A percentile compares a stretch with the other conserved stretches of the same genome.
Conservation (phyloP, 1,140 invertebrate species). For the Sycobia sp. region DNA sequence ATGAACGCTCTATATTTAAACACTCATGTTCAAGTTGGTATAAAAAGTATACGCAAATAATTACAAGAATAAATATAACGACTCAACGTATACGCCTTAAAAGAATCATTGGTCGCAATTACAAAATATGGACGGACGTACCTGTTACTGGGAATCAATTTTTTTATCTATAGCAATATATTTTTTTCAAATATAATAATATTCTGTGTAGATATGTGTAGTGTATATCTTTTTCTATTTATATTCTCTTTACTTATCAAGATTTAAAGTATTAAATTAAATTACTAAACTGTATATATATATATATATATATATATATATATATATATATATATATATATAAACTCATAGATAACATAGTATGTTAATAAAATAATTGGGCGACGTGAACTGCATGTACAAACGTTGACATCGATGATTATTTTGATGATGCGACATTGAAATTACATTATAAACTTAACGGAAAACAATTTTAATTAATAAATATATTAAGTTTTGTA, state of each 20-base stretch:
- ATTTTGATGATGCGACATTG: constrained; percentile 20
- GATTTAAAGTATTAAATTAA: constrained; percentile 25
- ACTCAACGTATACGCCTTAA: constrained; percentile 13
- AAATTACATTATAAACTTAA: not conserved
- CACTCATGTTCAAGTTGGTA: too few relatives aligned
- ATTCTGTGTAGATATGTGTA: constrained; percentile 23
- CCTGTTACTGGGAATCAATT: constrained; percentile 30
- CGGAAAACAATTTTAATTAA: too few relatives aligned
- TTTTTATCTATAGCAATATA: constrained; percentile 9
- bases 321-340: constrained; percentile 10
- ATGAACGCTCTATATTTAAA: too few relatives aligned
- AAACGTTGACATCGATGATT: constrained; percentile 12
- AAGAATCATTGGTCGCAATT: constrained; percentile 10
- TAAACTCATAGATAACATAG: constrained; percentile 1
- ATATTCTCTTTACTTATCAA: constrained; percentile 18
- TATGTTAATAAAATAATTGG: constrained; percentile 13
- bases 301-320: constrained; percentile 9
- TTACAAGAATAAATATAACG: constrained; percentile 11
- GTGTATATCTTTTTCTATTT: constrained; percentile 13
- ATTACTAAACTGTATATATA: constrained; percentile 17
- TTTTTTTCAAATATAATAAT: not conserved
- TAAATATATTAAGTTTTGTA: not conserved
- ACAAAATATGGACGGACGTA: constrained; percentile 33
- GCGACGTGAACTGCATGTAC: constrained; percentile 13
- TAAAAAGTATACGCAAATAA: constrained; percentile 1